phyloP scores from a whole-genome alignment of 2,888 invertebrate species.

The Ceratothoa steindachneri region DNA sequence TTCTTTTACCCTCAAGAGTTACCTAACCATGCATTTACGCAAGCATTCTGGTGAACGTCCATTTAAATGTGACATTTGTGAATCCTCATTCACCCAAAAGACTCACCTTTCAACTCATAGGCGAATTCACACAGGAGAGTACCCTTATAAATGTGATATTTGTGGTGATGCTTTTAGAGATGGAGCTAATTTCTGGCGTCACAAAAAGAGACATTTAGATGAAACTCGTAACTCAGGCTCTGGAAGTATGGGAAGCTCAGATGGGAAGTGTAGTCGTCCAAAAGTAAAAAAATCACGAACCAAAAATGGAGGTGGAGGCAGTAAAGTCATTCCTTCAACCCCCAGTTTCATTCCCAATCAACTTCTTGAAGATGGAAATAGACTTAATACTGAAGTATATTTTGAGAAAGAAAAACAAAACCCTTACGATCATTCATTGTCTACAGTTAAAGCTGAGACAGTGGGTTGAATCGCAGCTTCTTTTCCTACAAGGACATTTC shows the following conservation, averaged over 20 bases:
- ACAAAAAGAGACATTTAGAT: constrained; percentile 33
- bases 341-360: background rate
- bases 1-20: constrained; percentile 46
- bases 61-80: constrained; percentile 60
- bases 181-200: constrained; percentile 41
- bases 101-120: constrained; percentile 37
- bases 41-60: constrained; percentile 48
- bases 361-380: background rate
- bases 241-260: background rate
- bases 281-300: background rate
- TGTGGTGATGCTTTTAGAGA: constrained; percentile 43
- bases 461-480: too few species aligned
- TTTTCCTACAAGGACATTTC: too few species aligned
- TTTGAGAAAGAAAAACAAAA: background rate
- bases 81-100: constrained; percentile 37
- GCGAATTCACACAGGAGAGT: constrained; percentile 41
- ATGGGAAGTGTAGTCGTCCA: background rate
- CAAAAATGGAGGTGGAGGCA: background rate
- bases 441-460: background rate
- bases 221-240: background rate
- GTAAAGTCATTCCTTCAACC: background rate
- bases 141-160: constrained; percentile 40
- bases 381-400: background rate
- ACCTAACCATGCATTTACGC: constrained; percentile 46
- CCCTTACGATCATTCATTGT: background rate